Base-by-base conservation (phyloP, 1,140 invertebrate genomes). In the Listronotus bonariensis region DNA sequence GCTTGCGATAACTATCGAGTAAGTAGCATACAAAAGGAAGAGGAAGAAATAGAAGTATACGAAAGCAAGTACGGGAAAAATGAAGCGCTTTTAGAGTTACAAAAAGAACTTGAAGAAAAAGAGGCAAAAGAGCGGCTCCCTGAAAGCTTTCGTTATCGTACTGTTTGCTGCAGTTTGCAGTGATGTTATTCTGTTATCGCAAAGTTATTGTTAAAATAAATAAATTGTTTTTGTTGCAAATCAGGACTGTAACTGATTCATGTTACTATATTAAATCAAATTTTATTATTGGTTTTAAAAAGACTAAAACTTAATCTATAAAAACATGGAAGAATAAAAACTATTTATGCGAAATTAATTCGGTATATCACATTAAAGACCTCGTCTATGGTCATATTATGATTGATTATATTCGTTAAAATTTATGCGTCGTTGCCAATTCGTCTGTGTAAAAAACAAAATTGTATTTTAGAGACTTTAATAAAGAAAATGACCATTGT, bases 141-240 rank as follows among this genome's bases (percentile, higher is more conserved):
- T 3, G 71, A 68, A 57, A 68, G 72, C 26, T 58, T 78, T 14
- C 76, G 76, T 15, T 74, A 76, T 61, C 52, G 74, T 34, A 74
- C 76, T 6, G 72, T 77, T 18, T 78, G 77, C 70, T 78, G 77
- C 65, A 77, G 67, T 48, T 58, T 78, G 9, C 76, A 76, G 74
- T 77, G 59, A 77, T 42, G 9, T 4, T 38, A 15, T 1, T 42
- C 41, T 40, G 52, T 40, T 54, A 36, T 15, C 34, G 34, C 1
- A 17, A 40, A 7, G 43, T 48, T 58, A 45, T 58, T 42, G 41
- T 36, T 15, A 38, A n/a, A n/a, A n/a, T n/a, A n/a, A 18, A 18
- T 48, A 53, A 43, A 20, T 58, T 18, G 20, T 26, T 26, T 5
- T 26, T 26, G 5, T 26, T 26, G 5, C 5, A 26, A 26, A 26